Evolutionary conservation across 2,888 invertebrate genomes (phyloP).

Genomic region (Bombylius major): DNA sequence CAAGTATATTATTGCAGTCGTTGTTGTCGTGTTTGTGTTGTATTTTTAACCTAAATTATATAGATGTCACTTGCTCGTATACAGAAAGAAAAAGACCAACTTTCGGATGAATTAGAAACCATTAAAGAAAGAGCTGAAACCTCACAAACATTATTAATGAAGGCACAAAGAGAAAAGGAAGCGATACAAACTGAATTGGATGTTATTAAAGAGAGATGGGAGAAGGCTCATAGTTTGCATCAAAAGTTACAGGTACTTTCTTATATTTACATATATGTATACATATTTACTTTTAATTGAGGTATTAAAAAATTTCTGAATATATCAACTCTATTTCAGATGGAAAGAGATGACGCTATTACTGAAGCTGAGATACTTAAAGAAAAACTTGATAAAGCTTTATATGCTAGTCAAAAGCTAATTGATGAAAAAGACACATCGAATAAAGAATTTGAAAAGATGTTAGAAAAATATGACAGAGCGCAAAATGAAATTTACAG

Average conservation of each 20-base stretch:
- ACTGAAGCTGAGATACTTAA: conserved; percentile 77
- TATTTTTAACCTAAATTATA: conserved; percentile 17
- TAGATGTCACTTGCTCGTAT: conserved; percentile 68
- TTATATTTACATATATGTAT: too few relatives aligned
- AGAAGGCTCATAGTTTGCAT: conserved; percentile 70
- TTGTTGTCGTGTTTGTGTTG: conserved; percentile 21
- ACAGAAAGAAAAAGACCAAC: conserved; percentile 78
- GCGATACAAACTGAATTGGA: conserved; percentile 75
- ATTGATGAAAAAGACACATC: conserved; percentile 78
- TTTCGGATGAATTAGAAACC: conserved; percentile 68
- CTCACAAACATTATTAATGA: conserved; percentile 66
- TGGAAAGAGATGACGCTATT: conserved; percentile 74
- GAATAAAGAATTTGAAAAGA: conserved; percentile 83
- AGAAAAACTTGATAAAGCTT: conserved; percentile 80
- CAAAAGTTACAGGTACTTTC: conserved; percentile 61
- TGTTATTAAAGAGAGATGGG: conserved; percentile 75
- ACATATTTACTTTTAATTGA: too few relatives aligned
- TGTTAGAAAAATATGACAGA: conserved; percentile 86
- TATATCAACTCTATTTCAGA: conserved; percentile 34
- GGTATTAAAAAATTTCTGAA: background rate
- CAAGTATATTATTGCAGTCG: conserved; percentile 46
- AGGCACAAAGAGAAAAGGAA: conserved; percentile 74
- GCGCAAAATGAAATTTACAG: conserved; percentile 82
- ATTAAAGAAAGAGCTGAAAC: conserved; percentile 72
- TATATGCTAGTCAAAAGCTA: conserved; percentile 68